Evolutionary conservation across 2,888 invertebrate genomes (phyloP).

Genomic region (Cantharis flavilabris): DNA sequence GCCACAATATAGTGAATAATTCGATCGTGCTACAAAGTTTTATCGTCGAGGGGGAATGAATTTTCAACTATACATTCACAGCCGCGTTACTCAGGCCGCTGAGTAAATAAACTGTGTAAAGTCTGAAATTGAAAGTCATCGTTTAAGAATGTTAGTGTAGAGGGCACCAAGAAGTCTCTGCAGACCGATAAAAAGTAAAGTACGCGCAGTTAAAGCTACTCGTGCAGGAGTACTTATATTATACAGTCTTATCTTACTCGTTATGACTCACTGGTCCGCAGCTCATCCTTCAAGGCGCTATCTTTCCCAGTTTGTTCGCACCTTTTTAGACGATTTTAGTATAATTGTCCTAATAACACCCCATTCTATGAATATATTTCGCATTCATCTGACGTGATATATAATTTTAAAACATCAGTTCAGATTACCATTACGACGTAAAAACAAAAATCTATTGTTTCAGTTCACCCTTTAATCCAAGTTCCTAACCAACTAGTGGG

Average conservation of each 20-base stretch:
- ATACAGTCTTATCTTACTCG: conserved; percentile 31
- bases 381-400: conserved; percentile 5
- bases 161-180: conserved; percentile 35
- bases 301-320: conserved; percentile 29
- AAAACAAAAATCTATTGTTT: conserved; percentile 43
- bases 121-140: conserved; percentile 54
- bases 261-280: conserved; percentile 33
- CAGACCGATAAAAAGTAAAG: conserved; percentile 36
- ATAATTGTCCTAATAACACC: conserved; percentile 28
- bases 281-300: conserved; percentile 29
- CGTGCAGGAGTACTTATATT: conserved; percentile 31
- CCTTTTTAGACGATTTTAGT: conserved; percentile 27
- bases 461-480: conserved; percentile 92
- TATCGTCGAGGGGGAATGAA: conserved; percentile 49
- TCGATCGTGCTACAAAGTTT: conserved; percentile 53
- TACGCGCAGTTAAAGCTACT: conserved; percentile 36
- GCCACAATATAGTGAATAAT: conserved; percentile 52
- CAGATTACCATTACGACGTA: conserved; percentile 1
- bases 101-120: conserved; percentile 54
- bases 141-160: conserved; percentile 49
- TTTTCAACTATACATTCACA: conserved; percentile 44
- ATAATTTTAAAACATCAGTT: conserved; percentile 6
- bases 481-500: conserved; percentile 93
- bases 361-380: conserved; percentile 19
- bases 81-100: conserved; percentile 41